phyloP scores from a whole-genome alignment of 2,888 invertebrate species.

The Allacma fusca region DNA sequence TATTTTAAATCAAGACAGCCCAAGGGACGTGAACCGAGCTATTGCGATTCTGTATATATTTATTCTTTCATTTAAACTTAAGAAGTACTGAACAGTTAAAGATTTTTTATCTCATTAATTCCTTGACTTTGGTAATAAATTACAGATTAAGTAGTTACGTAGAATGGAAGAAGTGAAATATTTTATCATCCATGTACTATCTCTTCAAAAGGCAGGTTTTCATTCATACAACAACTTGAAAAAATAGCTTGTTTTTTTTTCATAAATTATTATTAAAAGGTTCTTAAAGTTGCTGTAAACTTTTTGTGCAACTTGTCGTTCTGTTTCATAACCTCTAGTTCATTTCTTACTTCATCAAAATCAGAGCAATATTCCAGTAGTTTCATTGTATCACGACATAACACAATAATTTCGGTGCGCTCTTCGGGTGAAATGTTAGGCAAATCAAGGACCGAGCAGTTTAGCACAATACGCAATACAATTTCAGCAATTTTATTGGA shows the following conservation, averaged over 20 bases:
- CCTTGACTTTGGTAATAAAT: background rate
- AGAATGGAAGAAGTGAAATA: background rate
- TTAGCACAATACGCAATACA: constrained; percentile 48
- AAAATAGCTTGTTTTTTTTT: too few relatives aligned
- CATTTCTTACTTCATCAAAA: constrained; percentile 18
- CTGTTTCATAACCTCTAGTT: constrained; percentile 41
- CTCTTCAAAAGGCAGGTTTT: too few relatives aligned
- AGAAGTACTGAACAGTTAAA: too few relatives aligned
- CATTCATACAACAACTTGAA: too few relatives aligned
- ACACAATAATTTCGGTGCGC: constrained; percentile 18
- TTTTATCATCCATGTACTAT: too few relatives aligned
- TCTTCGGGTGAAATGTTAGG: background rate
- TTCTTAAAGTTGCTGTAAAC: constrained; percentile 36
- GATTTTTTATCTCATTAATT: background rate
- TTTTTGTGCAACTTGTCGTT: constrained; percentile 42
- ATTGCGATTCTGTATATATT: too few relatives aligned
- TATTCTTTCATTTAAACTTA: too few relatives aligned
- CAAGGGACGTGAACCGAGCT: too few relatives aligned
- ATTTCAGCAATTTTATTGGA: constrained; percentile 47
- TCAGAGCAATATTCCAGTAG: constrained; percentile 46
- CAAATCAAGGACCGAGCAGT: constrained; percentile 40
- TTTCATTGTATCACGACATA: constrained; percentile 37
- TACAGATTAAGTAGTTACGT: background rate
- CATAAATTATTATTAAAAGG: background rate
- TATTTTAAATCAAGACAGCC: too few relatives aligned